Conservation (phyloP, 2,797 vertebrate genomes). For the Phalloptychus januarius region DNA sequence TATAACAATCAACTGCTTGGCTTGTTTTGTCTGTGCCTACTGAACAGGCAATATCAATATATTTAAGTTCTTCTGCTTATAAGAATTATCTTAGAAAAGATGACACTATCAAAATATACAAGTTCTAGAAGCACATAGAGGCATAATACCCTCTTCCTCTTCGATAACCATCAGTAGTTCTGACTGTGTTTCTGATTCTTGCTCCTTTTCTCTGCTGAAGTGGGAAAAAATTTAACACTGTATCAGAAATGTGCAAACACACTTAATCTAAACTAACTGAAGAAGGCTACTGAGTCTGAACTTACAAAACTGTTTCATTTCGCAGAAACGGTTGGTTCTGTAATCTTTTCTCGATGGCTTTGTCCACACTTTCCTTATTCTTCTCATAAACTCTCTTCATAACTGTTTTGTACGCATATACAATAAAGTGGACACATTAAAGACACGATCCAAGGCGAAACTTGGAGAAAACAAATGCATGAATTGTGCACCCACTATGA, state of each 20-base stretch:
- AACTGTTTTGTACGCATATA: constrained; percentile 65
- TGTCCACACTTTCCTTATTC: constrained; percentile 82
- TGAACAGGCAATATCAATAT: constrained; percentile 6
- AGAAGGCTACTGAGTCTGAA: constrained; percentile 18
- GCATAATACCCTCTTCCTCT: constrained; percentile 54
- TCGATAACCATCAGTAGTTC: constrained; percentile 62
- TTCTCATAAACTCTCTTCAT: constrained; percentile 83
- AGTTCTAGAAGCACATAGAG: background rate
- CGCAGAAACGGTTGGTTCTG: constrained; percentile 65
- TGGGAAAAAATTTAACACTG: constrained; percentile 11
- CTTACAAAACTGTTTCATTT: constrained; percentile 77
- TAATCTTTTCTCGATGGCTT: constrained; percentile 73
- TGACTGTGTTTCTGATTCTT: constrained; percentile 43
- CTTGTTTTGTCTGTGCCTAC: constrained; percentile 2
- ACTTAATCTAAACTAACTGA: background rate
- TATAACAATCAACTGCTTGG: constrained; percentile 11
- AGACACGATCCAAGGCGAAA: background rate
- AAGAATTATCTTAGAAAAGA: background rate
- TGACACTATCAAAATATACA: background rate
- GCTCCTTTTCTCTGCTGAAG: constrained; percentile 44
- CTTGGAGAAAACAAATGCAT: background rate
- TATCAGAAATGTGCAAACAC: background rate
- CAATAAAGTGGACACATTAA: background rate
- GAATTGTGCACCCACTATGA: constrained; percentile 77
- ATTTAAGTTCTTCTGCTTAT: constrained; percentile 24